Evolutionary conservation across 2,888 invertebrate species (phyloP), one percentile per base, ranked within the genome.

Genomic region (Stegana nigrithorax): DNA sequence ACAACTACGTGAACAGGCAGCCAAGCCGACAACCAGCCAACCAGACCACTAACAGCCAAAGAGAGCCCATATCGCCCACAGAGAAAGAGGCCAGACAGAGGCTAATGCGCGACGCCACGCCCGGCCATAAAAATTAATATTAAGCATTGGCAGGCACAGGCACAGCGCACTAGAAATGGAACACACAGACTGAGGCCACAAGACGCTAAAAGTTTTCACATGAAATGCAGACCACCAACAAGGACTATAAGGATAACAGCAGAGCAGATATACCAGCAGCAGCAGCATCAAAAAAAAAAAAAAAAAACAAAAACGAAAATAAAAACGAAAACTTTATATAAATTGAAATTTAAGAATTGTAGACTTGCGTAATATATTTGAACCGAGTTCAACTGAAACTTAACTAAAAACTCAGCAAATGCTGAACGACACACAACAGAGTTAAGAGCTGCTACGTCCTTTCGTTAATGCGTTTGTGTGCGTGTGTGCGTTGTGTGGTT

Each of bases 51-150:
- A 32, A 36, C 36, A n/a, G 4, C 10, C 36, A 36, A 7, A n/a
- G 12, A 3, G 12, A 36, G 12, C 36, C 36, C 10, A 36, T 5
- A 44, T 10, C 44, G 17, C 21, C 21, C 19, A 44, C 19, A 44
- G 14, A 17, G n/a, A n/a, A n/a, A n/a, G n/a, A n/a, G n/a, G n/a
- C n/a, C n/a, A n/a, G n/a, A n/a, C n/a, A n/a, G n/a, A n/a, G n/a
- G n/a, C n/a, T n/a, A n/a, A n/a, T n/a, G n/a, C n/a, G n/a, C n/a
- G n/a, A n/a, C 17, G 51, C 51, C 51, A 51, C 51, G 23, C 51
- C 51, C 51, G 29, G 29, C 19, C 14, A 51, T 51, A 51, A 51
- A 51, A 51, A 23, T 51, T 29, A 51, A 51, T 51, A 51, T 51
- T 51, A 51, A 51, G 29, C 27, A 51, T 14, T 29, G n/a, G 27